Evolutionary conservation across 2,113 vertebrate genomes (phyloP).

Genomic region (Tauraco erythrolophus): DNA sequence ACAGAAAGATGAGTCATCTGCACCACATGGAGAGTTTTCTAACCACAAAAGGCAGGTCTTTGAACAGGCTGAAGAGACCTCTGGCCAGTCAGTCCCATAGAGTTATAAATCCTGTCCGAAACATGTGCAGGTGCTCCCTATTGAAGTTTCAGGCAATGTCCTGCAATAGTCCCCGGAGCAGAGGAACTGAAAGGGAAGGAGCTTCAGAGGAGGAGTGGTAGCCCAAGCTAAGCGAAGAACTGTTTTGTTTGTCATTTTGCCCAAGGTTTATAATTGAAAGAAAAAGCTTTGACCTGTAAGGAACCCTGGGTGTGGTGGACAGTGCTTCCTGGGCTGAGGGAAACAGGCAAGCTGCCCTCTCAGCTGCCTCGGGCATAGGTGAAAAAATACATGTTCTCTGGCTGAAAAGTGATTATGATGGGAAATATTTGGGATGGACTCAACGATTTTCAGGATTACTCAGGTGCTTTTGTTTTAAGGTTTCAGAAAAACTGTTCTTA

Average conservation of each 20-base stretch:
- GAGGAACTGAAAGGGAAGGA: neutral
- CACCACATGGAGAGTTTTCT: neutral
- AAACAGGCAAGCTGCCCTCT: neutral
- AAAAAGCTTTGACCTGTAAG: conserved; percentile 42
- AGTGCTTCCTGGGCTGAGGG: conserved; percentile 51
- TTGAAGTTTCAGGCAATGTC: neutral
- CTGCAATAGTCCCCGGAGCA: neutral
- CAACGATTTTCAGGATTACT: neutral
- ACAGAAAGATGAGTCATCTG: neutral
- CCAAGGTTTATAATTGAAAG: conserved; percentile 42
- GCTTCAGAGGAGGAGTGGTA: neutral
- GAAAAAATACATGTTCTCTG: neutral
- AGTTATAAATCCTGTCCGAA: neutral
- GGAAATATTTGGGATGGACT: conserved; percentile 1
- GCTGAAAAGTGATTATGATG: neutral
- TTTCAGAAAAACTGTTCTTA: neutral
- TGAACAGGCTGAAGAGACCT: neutral
- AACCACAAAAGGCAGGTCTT: neutral
- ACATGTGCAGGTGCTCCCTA: fast-evolving
- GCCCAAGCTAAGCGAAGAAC: conserved; percentile 24
- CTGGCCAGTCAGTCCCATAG: neutral
- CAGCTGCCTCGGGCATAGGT: neutral
- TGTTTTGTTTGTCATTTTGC: conserved; percentile 61
- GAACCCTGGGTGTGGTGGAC: conserved; percentile 51
- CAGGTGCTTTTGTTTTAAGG: neutral